These are phyloP conservation scores for Anastrepha obliqua DNA, from an alignment of 1,140 invertebrate species.

Conservation along the genomic window DNA sequence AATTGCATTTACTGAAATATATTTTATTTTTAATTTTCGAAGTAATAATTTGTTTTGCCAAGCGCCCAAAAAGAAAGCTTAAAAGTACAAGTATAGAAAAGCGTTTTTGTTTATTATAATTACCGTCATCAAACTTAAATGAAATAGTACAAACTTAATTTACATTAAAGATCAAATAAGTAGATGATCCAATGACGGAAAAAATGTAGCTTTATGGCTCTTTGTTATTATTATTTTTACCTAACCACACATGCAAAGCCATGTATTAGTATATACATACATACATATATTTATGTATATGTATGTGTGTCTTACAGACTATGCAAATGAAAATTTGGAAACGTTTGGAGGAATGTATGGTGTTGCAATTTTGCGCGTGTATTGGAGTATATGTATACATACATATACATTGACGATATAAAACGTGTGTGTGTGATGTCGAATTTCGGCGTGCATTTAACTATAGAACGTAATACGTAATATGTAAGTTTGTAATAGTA, in stretches of 20 bases:
- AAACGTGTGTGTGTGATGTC: conserved; percentile 23
- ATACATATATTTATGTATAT: not conserved
- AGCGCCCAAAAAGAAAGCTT: not conserved
- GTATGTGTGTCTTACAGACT: not conserved
- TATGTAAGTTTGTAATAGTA: conserved; percentile 31
- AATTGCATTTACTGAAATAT: conserved; percentile 2
- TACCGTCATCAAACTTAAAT: conserved; percentile 34
- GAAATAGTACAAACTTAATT: conserved; percentile 46
- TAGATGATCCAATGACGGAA: not conserved
- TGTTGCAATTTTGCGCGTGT: not conserved
- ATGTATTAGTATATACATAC: not conserved
- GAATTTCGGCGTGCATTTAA: conserved; percentile 26
- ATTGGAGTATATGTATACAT: not conserved
- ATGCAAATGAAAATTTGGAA: not conserved
- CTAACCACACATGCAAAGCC: not conserved
- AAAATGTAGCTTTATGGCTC: too few species aligned
- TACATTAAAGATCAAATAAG: not conserved
- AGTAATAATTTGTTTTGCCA: not conserved
- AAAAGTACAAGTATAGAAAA: conserved; percentile 16
- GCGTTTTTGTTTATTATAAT: not conserved
- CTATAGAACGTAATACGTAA: not conserved
- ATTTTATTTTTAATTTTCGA: conserved; percentile 27
- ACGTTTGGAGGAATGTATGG: not conserved
- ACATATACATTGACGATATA: not conserved
- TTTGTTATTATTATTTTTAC: conserved; percentile 13